Evolutionary conservation across 2,113 vertebrate species (phyloP), one percentile per base, ranked within the genome.

Genomic region (Bothrops jararaca): DNA sequence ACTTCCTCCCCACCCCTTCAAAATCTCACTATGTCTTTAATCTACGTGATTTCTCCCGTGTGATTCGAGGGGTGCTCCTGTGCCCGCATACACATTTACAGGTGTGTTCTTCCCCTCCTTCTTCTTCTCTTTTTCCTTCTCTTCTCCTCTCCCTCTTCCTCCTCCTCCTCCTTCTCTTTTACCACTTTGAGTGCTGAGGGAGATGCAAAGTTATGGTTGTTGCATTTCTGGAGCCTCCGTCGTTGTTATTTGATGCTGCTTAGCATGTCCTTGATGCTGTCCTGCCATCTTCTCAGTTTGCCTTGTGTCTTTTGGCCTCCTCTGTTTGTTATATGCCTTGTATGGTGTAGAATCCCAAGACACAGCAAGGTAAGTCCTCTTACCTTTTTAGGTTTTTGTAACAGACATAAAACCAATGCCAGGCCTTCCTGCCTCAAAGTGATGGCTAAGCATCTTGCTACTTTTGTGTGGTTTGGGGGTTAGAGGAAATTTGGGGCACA

Each of bases 1-100:
- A 97, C 90, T 99, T 99, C 96, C 97, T 99, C 54, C 99, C 99
- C 87, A 99, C 98, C 26, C 99, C 99, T 90, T 98, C 98, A 1
- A 99, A 99, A 97, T 99, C 99, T 53, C 99, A 99, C 95, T 99
- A 99, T 48, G 97, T 99, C 94, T 99, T 99, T 94, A 99, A 99
- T 94, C 97, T 99, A 18, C 95, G 99, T 26, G 99, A 99, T 95
- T 99, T 99, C 96, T 97, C 98, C 87, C 97, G 98, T 24, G 98
- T 99, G 90, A 98, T 99, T 89, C 97, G 98, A 92, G 99, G 99
- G 34, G 98, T 99, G 24, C 97, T 99, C 85, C 97, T 99, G 24
- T 98, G 98, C 92, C 98, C 99, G 88, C 95, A 97, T 90, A 98
- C 98, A n/a, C 98, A 98, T 97, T 96, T 99, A 92, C 97, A 99